Evolutionary conservation across 2,113 vertebrate genomes (phyloP).

Genomic region (human): DNA sequence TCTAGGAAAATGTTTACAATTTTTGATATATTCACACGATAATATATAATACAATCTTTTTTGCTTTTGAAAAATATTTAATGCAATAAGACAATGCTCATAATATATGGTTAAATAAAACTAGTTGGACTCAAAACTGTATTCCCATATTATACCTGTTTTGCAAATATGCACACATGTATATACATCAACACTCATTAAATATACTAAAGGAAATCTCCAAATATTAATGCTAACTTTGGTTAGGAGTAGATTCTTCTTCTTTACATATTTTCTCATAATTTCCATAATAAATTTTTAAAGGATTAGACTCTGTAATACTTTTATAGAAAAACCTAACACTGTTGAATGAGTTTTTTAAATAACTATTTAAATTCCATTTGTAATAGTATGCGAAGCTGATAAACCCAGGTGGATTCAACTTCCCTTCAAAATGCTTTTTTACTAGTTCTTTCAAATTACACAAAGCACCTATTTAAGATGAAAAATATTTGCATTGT

Average conservation of each 20-base stretch:
- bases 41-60: not conserved
- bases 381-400: not conserved
- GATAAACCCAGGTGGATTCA: not conserved
- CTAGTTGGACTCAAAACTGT: not conserved
- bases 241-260: not conserved
- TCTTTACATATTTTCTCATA: not conserved
- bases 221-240: not conserved
- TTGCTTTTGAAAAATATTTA: slow-evolving; percentile 11
- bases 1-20: not conserved
- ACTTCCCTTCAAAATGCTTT: not conserved
- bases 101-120: not conserved
- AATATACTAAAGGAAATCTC: not conserved
- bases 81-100: not conserved
- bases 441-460: not conserved
- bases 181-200: not conserved
- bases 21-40: not conserved
- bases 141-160: not conserved
- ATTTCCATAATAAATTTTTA: not conserved
- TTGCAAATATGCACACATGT: not conserved
- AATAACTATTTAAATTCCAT: not conserved
- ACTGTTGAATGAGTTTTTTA: not conserved
- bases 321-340: slow-evolving; percentile 4
- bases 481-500: not conserved
- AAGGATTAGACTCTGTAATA: not conserved
- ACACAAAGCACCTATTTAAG: not conserved